phyloP scores from a whole-genome alignment of 2,113 vertebrate species.

The Phaetusa simplex region DNA sequence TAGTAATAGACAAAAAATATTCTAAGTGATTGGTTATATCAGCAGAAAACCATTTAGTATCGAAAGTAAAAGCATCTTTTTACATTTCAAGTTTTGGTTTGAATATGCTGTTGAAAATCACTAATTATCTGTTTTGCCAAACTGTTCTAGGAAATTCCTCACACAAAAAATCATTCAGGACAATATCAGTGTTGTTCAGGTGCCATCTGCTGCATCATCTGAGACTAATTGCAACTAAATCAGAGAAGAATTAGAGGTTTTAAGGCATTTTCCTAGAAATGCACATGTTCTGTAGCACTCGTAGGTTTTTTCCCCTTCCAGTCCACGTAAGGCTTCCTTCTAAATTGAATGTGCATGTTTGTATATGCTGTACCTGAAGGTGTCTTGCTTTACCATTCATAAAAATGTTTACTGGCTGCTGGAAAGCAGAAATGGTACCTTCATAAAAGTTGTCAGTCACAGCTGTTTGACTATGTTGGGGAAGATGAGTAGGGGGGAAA shows the following conservation, averaged over 20 bases:
- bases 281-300: accelerated
- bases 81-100: not conserved
- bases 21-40: not conserved
- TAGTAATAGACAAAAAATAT: not conserved
- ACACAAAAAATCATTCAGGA: not conserved
- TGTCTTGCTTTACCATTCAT: not conserved
- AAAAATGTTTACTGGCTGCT: not conserved
- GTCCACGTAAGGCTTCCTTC: not conserved
- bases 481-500: not conserved
- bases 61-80: not conserved
- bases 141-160: not conserved
- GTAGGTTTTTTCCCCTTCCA: not conserved
- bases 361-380: not conserved
- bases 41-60: not conserved
- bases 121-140: not conserved
- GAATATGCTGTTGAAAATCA: not conserved
- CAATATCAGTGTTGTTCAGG: not conserved
- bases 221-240: not conserved
- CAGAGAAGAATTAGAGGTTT: not conserved
- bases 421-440: not conserved
- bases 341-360: not conserved
- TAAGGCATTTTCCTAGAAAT: not conserved
- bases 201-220: not conserved
- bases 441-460: not conserved
- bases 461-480: not conserved